Base-by-base conservation (phyloP, 2,888 invertebrate genomes). In the Pristionchus fissidentatus region DNA sequence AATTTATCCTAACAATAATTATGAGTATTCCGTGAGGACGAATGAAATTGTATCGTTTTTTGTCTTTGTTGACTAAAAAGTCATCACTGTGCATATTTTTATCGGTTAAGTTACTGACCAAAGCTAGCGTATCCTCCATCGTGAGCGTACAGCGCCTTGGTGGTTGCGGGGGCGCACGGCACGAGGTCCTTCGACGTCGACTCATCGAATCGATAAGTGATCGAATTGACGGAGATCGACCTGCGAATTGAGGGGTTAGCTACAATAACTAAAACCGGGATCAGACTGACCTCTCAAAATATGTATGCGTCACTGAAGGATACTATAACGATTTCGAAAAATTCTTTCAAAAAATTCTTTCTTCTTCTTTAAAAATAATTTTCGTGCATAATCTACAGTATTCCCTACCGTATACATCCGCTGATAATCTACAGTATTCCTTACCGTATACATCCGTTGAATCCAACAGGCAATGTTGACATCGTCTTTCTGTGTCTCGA, bases 111-210 rank as follows among this genome's bases (percentile, higher is more conserved):
- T 60, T 8, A 0, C 82, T 46, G 43, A 87, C 87, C 89, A 84
- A 90, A 90, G n/a, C 84, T 86, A n/a, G 87, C 88, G 84, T 86
- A 91, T 57, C 91, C 91, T 32, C 87, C 90, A 29, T 87, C 85
- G 84, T 91, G 91, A 10, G 88, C 84, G 84, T 91, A 91, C 43
- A 86, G 85, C 81, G 87, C 87, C 75, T 88, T 87, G n/a, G 79
- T 80, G 19, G 86, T 85, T 19, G 87, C 80, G 22, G 85, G 84
- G 4, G 87, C 84, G 78, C 90, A 91, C 1, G 89, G 86, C 29
- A 91, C 83, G 41, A 91, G 85, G 75, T 91, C 91, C 26, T 90
- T 83, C n/a, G 84, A 85, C 29, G 32, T 66, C 46, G 84, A 52
- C 57, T 60, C 49, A 55, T 84, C 46, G 52, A 89, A 84, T 66